A percentile compares a stretch with the other conserved stretches of the same genome.
These are phyloP conservation scores for Sebastes variabilis DNA, from an alignment of 2,797 vertebrate species.

Conservation along the genomic window DNA sequence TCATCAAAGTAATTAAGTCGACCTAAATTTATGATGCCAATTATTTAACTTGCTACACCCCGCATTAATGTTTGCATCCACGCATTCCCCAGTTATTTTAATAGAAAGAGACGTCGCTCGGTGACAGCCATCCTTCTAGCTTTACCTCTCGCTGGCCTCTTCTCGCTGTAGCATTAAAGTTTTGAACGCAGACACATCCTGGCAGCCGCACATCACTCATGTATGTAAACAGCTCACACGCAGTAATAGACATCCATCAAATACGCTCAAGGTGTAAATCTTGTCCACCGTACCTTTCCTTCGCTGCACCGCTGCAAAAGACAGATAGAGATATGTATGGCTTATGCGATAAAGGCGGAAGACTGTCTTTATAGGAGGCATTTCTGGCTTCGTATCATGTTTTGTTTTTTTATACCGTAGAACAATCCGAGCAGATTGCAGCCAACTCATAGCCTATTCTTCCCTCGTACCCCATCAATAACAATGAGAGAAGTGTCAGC, in stretches of 20 bases:
- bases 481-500: slow-evolving; percentile 65
- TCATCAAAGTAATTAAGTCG: slow-evolving; percentile 14
- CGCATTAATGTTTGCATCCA: not conserved
- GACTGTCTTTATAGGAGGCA: slow-evolving; percentile 33
- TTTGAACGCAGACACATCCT: slow-evolving; percentile 23
- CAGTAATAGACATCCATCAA: slow-evolving; percentile 68
- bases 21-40: not conserved
- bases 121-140: not conserved
- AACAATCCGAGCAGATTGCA: slow-evolving; percentile 29
- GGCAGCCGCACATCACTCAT: slow-evolving; percentile 40
- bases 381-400: slow-evolving; percentile 31
- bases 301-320: slow-evolving; percentile 36
- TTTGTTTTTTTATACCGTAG: not conserved
- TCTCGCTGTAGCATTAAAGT: not conserved
- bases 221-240: slow-evolving; percentile 55
- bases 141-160: not conserved
- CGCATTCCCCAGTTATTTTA: not conserved
- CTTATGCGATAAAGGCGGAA: slow-evolving; percentile 35
- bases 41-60: not conserved
- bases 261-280: slow-evolving; percentile 69
- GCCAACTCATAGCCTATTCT: slow-evolving; percentile 45
- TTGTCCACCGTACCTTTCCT: slow-evolving; percentile 17
- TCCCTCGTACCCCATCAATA: slow-evolving; percentile 69
- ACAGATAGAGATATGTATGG: slow-evolving; percentile 67
- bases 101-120: not conserved